Conservation (phyloP, 2,888 invertebrate species). For the Oscheius myriophilus region DNA sequence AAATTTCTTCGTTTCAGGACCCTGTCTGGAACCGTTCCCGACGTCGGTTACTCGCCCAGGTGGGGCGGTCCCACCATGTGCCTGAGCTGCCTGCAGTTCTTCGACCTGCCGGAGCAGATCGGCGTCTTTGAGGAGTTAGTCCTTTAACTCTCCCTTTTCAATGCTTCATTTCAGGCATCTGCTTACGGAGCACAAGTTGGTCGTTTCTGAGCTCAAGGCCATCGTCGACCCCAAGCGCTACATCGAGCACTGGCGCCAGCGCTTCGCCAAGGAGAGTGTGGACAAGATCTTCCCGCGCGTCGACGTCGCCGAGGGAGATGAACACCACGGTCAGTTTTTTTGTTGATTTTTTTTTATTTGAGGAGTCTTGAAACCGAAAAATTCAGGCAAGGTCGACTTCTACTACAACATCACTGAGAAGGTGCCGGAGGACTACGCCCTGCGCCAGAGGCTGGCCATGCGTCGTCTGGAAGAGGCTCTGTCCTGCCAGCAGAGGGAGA, state of each 20-base stretch:
- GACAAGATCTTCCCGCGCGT: slow-evolving; percentile 67
- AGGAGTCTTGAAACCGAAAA: no score
- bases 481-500: slow-evolving; percentile 83
- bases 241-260: slow-evolving; percentile 70
- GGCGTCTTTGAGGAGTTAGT: slow-evolving; percentile 51
- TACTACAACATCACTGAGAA: slow-evolving; percentile 67
- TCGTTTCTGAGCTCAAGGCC: slow-evolving; percentile 65
- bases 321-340: slow-evolving; percentile 21
- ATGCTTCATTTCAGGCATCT: slow-evolving; percentile 49
- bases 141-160: not conserved
- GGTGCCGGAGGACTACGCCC: slow-evolving; percentile 54
- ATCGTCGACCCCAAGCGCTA: slow-evolving; percentile 70
- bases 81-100: slow-evolving; percentile 69
- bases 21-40: slow-evolving; percentile 63
- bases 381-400: slow-evolving; percentile 58
- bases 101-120: slow-evolving; percentile 68
- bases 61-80: slow-evolving; percentile 71
- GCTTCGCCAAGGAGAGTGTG: slow-evolving; percentile 64
- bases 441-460: slow-evolving; percentile 69
- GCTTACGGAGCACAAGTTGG: slow-evolving; percentile 67
- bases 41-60: slow-evolving; percentile 63
- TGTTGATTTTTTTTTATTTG: slow-evolving; percentile 30
- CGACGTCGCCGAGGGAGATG: slow-evolving; percentile 54
- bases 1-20: slow-evolving; percentile 47
- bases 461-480: slow-evolving; percentile 73